Evolutionary conservation across 1,140 invertebrate species (phyloP), one percentile per base, ranked within the genome.

Genomic region (Pinna nobilis): DNA sequence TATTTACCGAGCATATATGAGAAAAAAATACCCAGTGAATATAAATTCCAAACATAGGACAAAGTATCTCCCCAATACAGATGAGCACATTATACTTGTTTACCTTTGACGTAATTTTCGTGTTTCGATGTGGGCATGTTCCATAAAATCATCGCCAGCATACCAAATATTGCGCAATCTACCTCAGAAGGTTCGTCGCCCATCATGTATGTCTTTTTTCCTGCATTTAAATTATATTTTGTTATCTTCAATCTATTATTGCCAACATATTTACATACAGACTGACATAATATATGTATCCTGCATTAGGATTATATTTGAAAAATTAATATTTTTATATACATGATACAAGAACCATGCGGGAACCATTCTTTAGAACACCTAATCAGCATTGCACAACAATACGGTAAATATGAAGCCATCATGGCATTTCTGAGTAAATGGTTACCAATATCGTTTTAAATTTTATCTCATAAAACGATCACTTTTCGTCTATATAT

Each of bases 121-220:
- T 85, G 85, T 68, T 83, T 84, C 9, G 84, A 85, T 11, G 80
- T 82, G 2, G 85, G 85, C 83, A 88, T 83, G 61, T 88, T 87
- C 82, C 84, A 89, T 7, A 87, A 41, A 18, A 89, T 80, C 77
- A 88, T 88, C 20, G 71, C 71, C 15, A 90, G 41, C 82, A 89
- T 86, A 0, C 88, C 88, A 80, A 90, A 90, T 9, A 90, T 66
- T 13, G 85, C 78, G 79, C 90, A 91, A 73, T 91, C 90, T 25
- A 87, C 84, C 70, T 88, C 87, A 23, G 75, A 74, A 0, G 88
- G 87, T n/a, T 78, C 53, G 7, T 88, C 78, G 13, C 90, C 90
- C 57, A 88, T 77, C 11, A 90, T 77, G 72, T 84, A 91, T 18
- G 71, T 66, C 71, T 89, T 89, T 15, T 81, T 79, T 44, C 87